Percentiles rank a stretch among this genome's conserved stretches.
phyloP scores from a whole-genome alignment of 2,888 invertebrate species.

The Xanthorhoe spadicearia region DNA sequence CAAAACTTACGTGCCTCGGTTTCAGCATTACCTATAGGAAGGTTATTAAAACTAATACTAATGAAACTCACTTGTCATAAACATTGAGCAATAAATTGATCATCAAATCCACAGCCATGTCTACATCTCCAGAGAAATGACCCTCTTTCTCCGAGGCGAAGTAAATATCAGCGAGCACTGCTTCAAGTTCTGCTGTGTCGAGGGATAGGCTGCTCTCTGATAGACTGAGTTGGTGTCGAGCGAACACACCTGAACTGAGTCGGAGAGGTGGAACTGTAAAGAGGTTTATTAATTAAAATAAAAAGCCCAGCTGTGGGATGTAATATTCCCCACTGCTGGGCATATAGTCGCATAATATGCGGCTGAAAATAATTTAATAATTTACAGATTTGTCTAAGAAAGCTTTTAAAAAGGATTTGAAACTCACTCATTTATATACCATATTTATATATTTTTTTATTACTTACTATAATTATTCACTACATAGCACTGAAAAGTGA shows the following conservation, averaged over 20 bases:
- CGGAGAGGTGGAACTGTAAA: constrained; percentile 78
- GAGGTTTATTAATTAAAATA: not conserved
- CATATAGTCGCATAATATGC: no score
- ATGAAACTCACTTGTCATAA: constrained; percentile 86
- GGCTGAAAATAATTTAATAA: no score
- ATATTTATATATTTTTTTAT: no score
- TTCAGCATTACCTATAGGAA: no score
- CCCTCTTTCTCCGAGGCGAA: constrained; percentile 89
- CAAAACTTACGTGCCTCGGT: no score
- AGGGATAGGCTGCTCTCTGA: constrained; percentile 88
- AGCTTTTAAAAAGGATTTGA: no score
- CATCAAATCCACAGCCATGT: constrained; percentile 86
- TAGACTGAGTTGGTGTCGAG: constrained; percentile 88
- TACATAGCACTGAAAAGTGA: no score
- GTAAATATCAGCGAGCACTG: constrained; percentile 89
- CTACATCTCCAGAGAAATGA: constrained; percentile 85
- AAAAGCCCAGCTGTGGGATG: no score
- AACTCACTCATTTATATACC: no score
- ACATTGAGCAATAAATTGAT: constrained; percentile 87
- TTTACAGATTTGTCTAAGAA: no score
- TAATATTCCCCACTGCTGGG: no score
- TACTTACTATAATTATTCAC: no score
- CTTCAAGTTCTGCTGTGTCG: constrained; percentile 88
- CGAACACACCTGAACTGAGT: constrained; percentile 88
- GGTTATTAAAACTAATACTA: not conserved